Evolutionary conservation across 2,113 vertebrate species (phyloP).

Genomic region (Gavialis gangeticus): DNA sequence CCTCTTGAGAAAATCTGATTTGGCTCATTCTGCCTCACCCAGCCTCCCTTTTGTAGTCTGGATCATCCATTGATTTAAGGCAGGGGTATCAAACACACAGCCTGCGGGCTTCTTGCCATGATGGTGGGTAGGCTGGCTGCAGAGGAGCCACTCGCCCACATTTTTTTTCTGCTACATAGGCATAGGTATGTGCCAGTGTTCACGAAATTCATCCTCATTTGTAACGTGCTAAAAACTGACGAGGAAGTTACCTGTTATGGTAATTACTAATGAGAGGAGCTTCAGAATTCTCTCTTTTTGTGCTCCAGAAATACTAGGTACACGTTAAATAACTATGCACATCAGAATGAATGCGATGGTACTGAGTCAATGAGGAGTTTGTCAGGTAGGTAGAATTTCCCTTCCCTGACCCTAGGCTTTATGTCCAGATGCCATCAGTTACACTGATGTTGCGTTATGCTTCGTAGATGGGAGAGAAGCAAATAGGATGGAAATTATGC

Average conservation of each 20-base stretch:
- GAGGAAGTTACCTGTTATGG: background rate
- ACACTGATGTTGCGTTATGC: background rate
- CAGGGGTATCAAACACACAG: no score
- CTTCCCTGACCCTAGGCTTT: background rate
- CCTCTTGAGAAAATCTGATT: background rate
- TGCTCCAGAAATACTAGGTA: background rate
- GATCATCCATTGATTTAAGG: background rate
- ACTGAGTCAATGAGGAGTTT: background rate
- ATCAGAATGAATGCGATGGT: background rate
- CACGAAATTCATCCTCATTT: background rate
- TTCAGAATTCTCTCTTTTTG: background rate
- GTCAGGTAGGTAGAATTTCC: background rate
- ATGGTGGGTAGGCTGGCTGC: no score
- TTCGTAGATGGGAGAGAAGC: background rate
- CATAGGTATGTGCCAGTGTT: background rate
- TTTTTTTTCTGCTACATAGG: no score
- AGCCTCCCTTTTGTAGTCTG: background rate
- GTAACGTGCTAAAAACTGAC: background rate
- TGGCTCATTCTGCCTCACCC: background rate
- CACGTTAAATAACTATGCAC: background rate
- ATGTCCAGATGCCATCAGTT: background rate
- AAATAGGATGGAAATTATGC: background rate
- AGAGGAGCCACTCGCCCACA: no score
- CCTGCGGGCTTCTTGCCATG: no score
- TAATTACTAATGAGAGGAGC: background rate